Conservation (phyloP, 2,113 vertebrate species). For the Argyrosomus japonicus region DNA sequence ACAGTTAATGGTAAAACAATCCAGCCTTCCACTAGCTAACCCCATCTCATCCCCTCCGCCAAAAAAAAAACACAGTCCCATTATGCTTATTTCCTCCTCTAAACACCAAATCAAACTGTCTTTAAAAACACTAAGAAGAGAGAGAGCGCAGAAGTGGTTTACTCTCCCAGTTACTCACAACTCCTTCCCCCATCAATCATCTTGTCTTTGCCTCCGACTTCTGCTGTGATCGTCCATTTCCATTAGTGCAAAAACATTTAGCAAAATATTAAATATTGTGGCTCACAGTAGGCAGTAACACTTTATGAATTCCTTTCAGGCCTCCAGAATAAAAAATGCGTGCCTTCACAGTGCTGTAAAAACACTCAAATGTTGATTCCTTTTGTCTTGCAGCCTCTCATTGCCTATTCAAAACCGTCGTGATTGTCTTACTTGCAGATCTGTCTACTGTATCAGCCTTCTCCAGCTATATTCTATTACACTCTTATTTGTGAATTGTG, state of each 20-base stretch:
- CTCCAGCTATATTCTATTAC: neutral
- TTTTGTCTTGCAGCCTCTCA: neutral
- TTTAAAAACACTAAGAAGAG: neutral
- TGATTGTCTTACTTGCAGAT: neutral
- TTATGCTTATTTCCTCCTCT: neutral
- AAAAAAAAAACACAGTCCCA: neutral
- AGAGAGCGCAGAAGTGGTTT: neutral
- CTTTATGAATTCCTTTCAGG: neutral
- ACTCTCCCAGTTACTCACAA: neutral
- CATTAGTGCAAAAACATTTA: neutral
- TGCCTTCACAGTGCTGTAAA: neutral
- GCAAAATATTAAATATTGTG: neutral
- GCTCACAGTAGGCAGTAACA: neutral
- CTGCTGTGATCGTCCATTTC: neutral
- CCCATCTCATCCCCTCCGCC: no score
- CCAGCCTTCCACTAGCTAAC: neutral
- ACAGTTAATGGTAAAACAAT: conserved; percentile 20
- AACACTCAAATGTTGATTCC: neutral
- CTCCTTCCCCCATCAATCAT: neutral
- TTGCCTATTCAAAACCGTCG: neutral
- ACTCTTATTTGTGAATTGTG: conserved; percentile 8
- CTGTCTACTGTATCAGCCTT: neutral
- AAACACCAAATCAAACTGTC: conserved; percentile 11
- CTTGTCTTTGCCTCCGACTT: neutral
- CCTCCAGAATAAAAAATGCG: neutral